Evolutionary conservation across 2,113 vertebrate species (phyloP), one percentile per base, ranked within the genome.

Genomic region (Peromyscus leucopus): DNA sequence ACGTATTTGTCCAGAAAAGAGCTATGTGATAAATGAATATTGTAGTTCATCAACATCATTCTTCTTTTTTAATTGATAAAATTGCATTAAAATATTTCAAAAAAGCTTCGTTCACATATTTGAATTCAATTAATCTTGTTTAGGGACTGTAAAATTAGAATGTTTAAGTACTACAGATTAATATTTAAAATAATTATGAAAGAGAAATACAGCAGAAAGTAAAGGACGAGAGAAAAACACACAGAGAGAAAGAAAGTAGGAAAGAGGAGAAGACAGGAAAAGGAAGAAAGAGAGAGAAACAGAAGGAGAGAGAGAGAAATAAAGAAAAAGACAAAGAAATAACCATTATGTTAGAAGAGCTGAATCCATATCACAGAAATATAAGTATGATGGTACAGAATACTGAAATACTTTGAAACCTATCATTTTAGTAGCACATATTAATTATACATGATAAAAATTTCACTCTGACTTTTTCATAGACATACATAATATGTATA

Each of bases 321-420:
- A 67, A 67, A 36, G 17, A 85, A 46, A 11, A 67, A 48, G 61
- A 24, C 16, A 93, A 48, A 22, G 9, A 39, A 75, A 36, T 2
- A 67, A 89, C 39, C 17, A 82, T 63, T 63, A 82, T 83, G 65
- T 46, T 33, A 2, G 91, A 89, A 24, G 28, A 93, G 88, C 74
- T 24, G 12, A 11, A 11, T 9, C 4, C n/a, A 63, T 42, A 19
- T 84, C 8, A 42, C 15, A 42, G 12, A 61, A 63, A 28, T 17
- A 31, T 0, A 5, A 39, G 17, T 9, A 31, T 63, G 59, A 63
- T 0, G 2, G 0, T 42, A 16, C 3, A 63, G 1, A 63, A 42
- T 63, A 63, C 16, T 39, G 59, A 84, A 4, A 84, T 84, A 13
- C 3, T 28, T 42, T 42, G 10, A 61, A 39, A 0, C 3, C 22